A percentile compares a stretch with the other conserved stretches of the same genome.
phyloP scores from a whole-genome alignment of 2,797 vertebrate species.

The Falco naumanni region DNA sequence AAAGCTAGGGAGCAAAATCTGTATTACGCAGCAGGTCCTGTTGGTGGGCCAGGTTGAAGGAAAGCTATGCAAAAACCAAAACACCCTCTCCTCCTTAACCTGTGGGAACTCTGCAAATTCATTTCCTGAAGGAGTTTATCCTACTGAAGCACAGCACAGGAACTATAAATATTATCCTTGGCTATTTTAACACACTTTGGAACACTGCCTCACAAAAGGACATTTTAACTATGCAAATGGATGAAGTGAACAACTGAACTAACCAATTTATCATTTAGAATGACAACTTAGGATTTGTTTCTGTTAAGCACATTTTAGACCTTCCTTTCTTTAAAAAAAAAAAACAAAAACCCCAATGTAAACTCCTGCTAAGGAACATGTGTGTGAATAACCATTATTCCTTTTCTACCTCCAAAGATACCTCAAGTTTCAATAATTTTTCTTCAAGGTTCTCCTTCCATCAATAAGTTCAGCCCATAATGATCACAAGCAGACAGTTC shows the following conservation, averaged over 20 bases:
- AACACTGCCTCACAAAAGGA: background rate
- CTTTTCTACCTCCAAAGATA: background rate
- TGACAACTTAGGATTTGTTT: background rate
- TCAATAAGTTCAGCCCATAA: background rate
- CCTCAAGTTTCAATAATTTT: background rate
- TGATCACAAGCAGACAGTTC: background rate
- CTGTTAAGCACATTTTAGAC: background rate
- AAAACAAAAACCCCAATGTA: background rate
- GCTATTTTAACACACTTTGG: background rate
- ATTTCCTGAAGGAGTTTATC: background rate
- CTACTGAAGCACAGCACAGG: background rate
- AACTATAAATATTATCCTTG: conserved; percentile 13
- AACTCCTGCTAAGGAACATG: background rate
- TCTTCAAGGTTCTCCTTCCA: background rate
- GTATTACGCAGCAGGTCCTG: background rate
- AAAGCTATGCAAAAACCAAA: background rate
- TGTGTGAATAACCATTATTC: background rate
- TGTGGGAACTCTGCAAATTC: background rate
- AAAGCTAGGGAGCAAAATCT: background rate
- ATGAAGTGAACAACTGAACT: background rate
- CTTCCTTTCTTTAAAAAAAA: background rate
- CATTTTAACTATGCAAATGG: background rate
- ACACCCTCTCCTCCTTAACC: background rate
- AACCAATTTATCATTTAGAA: background rate
- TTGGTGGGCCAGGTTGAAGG: background rate